phyloP scores from a whole-genome alignment of 1,140 invertebrate species.

The Olivierus martensii region DNA sequence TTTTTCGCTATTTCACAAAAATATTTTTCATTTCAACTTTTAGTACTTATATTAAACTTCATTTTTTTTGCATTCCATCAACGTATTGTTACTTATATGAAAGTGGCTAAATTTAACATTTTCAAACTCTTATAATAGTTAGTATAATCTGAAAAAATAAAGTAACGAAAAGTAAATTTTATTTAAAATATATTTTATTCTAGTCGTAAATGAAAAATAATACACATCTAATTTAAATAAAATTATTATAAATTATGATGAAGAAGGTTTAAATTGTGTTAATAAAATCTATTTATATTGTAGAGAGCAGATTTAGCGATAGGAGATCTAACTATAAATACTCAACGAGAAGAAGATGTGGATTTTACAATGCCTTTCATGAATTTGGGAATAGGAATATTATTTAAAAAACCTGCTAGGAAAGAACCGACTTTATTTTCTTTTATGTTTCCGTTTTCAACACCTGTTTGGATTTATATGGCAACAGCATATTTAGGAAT shows the following conservation, averaged over 20 bases:
- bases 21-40: too few species aligned
- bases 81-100: too few species aligned
- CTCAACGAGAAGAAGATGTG: constrained; percentile 70
- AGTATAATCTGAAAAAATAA: too few species aligned
- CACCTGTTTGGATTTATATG: constrained; percentile 33
- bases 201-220: too few species aligned
- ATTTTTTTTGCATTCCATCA: too few species aligned
- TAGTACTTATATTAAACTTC: too few species aligned
- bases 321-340: constrained; percentile 84
- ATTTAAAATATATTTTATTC: background rate
- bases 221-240: too few species aligned
- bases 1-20: too few species aligned
- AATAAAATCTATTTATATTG: background rate
- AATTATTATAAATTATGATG: too few species aligned
- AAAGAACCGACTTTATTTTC: constrained; percentile 30
- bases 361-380: constrained; percentile 94
- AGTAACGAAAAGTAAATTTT: background rate
- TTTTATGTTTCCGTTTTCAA: constrained; percentile 32
- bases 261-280: too few species aligned
- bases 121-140: too few species aligned
- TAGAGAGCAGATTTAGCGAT: constrained; percentile 76
- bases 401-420: constrained; percentile 15
- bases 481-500: constrained; percentile 29
- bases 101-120: too few species aligned
- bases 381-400: constrained; percentile 50